Evolutionary conservation across 2,113 vertebrate species (phyloP).

Genomic region (Cyphomyrus plagiostoma): DNA sequence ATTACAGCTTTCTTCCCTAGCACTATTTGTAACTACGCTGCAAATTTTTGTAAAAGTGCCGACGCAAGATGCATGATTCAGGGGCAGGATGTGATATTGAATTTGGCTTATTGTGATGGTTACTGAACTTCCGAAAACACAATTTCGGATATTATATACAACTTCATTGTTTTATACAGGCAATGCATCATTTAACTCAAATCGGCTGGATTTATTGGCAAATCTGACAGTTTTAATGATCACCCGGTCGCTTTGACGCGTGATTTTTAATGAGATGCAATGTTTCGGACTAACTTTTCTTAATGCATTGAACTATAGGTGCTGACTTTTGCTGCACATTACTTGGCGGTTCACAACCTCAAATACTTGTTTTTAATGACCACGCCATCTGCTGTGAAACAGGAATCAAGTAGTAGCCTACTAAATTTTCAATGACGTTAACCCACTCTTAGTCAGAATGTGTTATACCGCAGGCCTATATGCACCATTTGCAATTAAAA

Average conservation of each 20-base stretch:
- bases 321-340: not conserved
- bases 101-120: not conserved
- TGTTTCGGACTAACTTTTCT: not conserved
- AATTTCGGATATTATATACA: not conserved
- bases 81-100: not conserved
- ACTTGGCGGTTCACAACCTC: not conserved
- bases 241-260: slow-evolving; percentile 40
- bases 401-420: not conserved
- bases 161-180: slow-evolving; percentile 16
- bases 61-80: not conserved
- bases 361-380: not conserved
- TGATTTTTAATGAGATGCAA: slow-evolving; percentile 44
- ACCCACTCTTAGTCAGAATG: not conserved
- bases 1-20: not conserved
- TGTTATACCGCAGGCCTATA: not conserved
- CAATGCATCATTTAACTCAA: slow-evolving; percentile 45
- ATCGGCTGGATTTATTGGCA: slow-evolving; percentile 42
- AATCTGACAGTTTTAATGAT: slow-evolving; percentile 49
- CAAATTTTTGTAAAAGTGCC: slow-evolving; percentile 2
- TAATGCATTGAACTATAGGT: slow-evolving; percentile 7
- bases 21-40: not conserved
- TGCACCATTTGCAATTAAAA: not conserved
- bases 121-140: not conserved
- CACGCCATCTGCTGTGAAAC: not conserved
- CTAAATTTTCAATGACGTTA: not conserved